phyloP scores from a whole-genome alignment of 2,888 invertebrate species.

The Cotesia congregata region DNA sequence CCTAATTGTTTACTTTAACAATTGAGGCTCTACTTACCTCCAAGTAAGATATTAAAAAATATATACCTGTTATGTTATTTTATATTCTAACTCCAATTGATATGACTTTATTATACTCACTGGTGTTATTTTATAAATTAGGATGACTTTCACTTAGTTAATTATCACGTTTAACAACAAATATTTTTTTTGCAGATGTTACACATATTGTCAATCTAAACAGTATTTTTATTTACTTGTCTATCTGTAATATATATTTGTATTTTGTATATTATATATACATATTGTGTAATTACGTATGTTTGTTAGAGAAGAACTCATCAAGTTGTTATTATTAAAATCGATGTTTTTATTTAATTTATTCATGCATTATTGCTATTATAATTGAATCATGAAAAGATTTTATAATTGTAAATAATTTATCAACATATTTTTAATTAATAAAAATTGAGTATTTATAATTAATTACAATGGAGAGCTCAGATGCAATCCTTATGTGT shows the following conservation, averaged over 20 bases:
- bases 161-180: constrained; percentile 13
- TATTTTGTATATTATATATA: not conserved
- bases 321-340: not conserved
- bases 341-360: not conserved
- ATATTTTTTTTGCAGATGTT: not conserved
- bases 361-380: not conserved
- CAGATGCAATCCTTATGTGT: constrained; percentile 59
- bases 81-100: not conserved
- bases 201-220: not conserved
- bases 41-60: too few relatives aligned
- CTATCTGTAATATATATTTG: constrained; percentile 8
- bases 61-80: not conserved
- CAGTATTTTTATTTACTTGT: constrained; percentile 7
- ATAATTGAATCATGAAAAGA: not conserved
- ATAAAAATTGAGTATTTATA: constrained; percentile 25
- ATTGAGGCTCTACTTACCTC: not conserved
- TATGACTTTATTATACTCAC: not conserved
- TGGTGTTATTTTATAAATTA: not conserved
- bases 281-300: not conserved
- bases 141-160: not conserved
- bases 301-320: not conserved
- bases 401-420: constrained; percentile 3
- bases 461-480: constrained; percentile 60
- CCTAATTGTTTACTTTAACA: not conserved
- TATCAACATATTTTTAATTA: not conserved